These are phyloP conservation scores for Onychorhynchus coronatus DNA, from an alignment of 2,113 vertebrate species.

Conservation along the genomic window DNA sequence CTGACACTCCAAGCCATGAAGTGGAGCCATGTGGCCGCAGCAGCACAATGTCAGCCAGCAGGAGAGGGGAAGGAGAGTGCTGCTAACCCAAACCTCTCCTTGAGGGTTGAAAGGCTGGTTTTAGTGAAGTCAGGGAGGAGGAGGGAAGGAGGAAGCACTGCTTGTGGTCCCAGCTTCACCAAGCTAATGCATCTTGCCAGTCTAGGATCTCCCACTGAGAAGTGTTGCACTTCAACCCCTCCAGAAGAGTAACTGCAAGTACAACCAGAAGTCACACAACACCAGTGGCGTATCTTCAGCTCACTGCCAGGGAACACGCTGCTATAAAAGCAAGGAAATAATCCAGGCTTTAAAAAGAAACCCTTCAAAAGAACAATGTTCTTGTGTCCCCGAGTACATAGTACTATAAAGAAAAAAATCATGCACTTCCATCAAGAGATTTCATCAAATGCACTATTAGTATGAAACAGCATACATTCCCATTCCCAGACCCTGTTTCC, in stretches of 20 bases:
- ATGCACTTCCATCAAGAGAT: neutral
- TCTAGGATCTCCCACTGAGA: neutral
- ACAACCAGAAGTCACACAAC: neutral
- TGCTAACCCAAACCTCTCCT: neutral
- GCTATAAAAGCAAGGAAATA: neutral
- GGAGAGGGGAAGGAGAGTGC: neutral
- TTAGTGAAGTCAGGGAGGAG: neutral
- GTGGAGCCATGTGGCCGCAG: neutral
- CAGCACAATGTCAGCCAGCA: neutral
- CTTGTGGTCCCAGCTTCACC: neutral
- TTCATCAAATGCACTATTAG: neutral
- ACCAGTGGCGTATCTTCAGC: neutral
- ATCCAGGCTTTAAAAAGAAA: neutral
- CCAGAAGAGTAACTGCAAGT: neutral
- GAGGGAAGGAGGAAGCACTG: neutral
- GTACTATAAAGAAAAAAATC: neutral
- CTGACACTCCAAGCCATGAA: neutral
- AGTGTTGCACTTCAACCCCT: neutral
- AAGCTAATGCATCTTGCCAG: fast-evolving
- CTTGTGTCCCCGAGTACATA: neutral
- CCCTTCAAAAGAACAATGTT: neutral
- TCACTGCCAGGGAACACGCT: fast-evolving
- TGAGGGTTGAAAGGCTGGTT: fast-evolving
- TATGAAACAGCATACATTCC: neutral
- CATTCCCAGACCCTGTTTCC: neutral